These are phyloP conservation scores for Rhyacophila brunnea DNA, from an alignment of 1,140 invertebrate species.

Conservation along the genomic window DNA sequence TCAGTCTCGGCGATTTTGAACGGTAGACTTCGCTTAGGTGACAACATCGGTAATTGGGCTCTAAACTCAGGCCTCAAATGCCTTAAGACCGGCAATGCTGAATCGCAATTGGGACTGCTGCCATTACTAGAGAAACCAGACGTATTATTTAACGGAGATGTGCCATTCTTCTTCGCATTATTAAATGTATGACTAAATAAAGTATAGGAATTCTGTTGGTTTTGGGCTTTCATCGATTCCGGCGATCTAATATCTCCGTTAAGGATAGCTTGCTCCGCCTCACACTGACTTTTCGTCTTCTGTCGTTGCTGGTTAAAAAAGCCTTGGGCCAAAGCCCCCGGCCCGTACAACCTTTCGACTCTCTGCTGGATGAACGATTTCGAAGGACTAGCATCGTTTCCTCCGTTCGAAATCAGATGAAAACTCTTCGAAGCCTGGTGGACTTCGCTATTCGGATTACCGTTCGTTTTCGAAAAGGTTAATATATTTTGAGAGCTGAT, in stretches of 20 bases:
- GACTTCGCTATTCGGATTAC: conserved; percentile 38
- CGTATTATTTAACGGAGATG: conserved; percentile 29
- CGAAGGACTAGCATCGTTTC: conserved; percentile 52
- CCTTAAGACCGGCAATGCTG: conserved; percentile 68
- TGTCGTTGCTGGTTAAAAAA: conserved; percentile 70
- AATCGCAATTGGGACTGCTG: conserved; percentile 1
- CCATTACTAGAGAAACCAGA: conserved; percentile 13
- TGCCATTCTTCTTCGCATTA: conserved; percentile 34
- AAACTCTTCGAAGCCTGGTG: conserved; percentile 27
- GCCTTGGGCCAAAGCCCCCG: conserved; percentile 77
- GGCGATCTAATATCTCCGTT: conserved; percentile 12
- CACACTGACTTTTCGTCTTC: conserved; percentile 45
- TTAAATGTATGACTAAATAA: not conserved
- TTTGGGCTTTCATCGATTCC: conserved; percentile 1
- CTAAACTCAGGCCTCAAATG: conserved; percentile 81
- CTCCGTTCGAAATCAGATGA: conserved; percentile 23
- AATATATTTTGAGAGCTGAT: conserved; percentile 45
- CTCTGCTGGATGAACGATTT: conserved; percentile 86
- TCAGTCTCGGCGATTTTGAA: conserved; percentile 39
- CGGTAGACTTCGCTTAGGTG: conserved; percentile 55
- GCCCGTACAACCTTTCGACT: conserved; percentile 83
- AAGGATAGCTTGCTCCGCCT: conserved; percentile 40
- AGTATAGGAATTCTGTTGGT: conserved; percentile 4
- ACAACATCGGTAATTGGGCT: conserved; percentile 73
- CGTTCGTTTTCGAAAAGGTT: conserved; percentile 47